These are phyloP conservation scores for Nowickia ferox DNA, from an alignment of 2,888 invertebrate species.

Conservation along the genomic window DNA sequence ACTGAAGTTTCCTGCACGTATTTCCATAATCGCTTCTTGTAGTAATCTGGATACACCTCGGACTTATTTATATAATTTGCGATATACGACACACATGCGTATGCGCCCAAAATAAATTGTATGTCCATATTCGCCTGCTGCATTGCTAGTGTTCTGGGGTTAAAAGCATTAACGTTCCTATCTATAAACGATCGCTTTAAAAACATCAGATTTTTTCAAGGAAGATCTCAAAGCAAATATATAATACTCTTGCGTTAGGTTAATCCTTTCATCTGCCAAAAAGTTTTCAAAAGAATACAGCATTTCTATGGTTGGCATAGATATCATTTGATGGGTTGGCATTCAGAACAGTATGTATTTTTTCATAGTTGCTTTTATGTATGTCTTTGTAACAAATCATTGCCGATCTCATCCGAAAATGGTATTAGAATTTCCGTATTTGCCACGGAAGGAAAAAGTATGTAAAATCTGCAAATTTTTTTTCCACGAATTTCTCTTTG, in stretches of 20 bases:
- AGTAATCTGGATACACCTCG: slow-evolving; percentile 57
- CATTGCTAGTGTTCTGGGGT: slow-evolving; percentile 33
- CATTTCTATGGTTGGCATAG: background rate
- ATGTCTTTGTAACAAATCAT: background rate
- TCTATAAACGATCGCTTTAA: slow-evolving; percentile 45
- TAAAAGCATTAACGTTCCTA: slow-evolving; percentile 39
- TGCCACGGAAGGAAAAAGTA: slow-evolving; percentile 63
- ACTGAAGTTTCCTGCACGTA: slow-evolving; percentile 56
- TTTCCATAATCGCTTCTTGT: slow-evolving; percentile 59
- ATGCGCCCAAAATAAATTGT: slow-evolving; percentile 56
- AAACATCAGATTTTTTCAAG: slow-evolving; percentile 56
- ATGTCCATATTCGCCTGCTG: slow-evolving; percentile 62
- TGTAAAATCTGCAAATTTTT: slow-evolving; percentile 63
- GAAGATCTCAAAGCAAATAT: slow-evolving; percentile 20
- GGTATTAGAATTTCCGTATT: slow-evolving; percentile 59
- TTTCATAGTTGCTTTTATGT: slow-evolving; percentile 4
- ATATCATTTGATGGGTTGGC: background rate
- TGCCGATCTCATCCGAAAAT: slow-evolving; percentile 15
- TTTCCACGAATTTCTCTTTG: slow-evolving; percentile 54
- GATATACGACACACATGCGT: slow-evolving; percentile 55
- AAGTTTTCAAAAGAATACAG: slow-evolving; percentile 27
- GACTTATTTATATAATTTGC: slow-evolving; percentile 64
- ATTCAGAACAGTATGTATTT: slow-evolving; percentile 11
- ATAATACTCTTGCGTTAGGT: background rate
- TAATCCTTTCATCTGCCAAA: slow-evolving; percentile 38